Base-by-base conservation (phyloP, 2,797 vertebrate genomes). In the Hybognathus amarus region DNA sequence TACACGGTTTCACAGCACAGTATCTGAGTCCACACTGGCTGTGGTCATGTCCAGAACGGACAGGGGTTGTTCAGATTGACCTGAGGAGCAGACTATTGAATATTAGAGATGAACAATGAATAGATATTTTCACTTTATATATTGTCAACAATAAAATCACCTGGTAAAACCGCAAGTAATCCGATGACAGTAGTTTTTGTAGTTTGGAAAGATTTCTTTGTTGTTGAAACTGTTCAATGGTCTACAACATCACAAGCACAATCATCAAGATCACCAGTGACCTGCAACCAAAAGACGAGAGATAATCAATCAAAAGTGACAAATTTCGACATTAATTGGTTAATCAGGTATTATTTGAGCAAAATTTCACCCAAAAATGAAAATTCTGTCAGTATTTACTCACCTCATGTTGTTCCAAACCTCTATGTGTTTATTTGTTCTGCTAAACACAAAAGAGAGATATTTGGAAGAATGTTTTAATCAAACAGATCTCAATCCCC, bases 161-260 rank as follows among this genome's bases (percentile, higher is more conserved):
- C 96, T 98, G 96, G 88, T 98, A 98, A 89, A 98, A 98, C 91
- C 96, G 95, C 87, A 98, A 99, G 82, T 98, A 98, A 88, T 97
- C 95, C 0, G 94, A 95, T 88, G 96, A 89, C 52, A 99, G 93
- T 5, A 98, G 96, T 54, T 91, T 87, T 69, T 97, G 95, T 45
- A 98, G 92, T 86, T 95, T 95, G 64, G 95, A 80, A 97, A 98
- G 54, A 99, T 92, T 71, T 89, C 91, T 85, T 95, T 77, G 88
- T 98, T 98, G 94, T 98, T 98, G 90, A 98, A 97, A 76, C 64
- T 73, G 83, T 98, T n/a, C 95, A 0, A 99, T 96, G 56, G 96
- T 97, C 91, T 98, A n/a, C 97, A n/a, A 98, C 95, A 56, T 99
- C 97, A 87, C 97, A 99, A 13, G 94, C 90, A 17, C 97, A 98